Evolutionary conservation across 2,113 vertebrate species (phyloP), one percentile per base, ranked within the genome.

Genomic region (Scytalopus superciliaris): DNA sequence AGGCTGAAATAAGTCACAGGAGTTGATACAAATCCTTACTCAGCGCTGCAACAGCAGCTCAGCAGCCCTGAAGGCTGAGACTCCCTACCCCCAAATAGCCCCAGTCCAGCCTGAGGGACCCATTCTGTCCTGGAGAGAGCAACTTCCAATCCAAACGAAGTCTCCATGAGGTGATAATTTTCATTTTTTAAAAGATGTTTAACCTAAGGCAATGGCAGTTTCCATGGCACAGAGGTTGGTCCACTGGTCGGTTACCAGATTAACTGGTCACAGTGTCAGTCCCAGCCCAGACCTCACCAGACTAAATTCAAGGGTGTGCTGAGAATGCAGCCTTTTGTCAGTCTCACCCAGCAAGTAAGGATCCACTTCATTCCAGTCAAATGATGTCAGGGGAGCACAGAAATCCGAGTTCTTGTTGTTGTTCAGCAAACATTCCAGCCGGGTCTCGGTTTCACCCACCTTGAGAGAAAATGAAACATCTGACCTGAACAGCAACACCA

Each of bases 361-460:
- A 94, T 99, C 99, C 68, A 99, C 99, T 96, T 99, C 99, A 72
- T 99, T 99, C 99, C 99, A 99, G 97, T 99, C 99, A 95, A 99
- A 99, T 21, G 99, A 99, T 22, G 99, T 99, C 93, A 99, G 98
- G 3, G 99, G 99, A 52, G 99, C 99, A 81, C 99, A 99, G 98
- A 99, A 99, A 96, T 99, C 99, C 0, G 99, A 99, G 97, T 99
- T 99, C 98, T 99, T 99, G 97, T 99, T 99, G 96, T 99, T 99
- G 95, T 99, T 99, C 90, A 99, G 98, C 96, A 99, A 98, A 98
- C 99, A 99, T 89, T 99, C 99, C 44, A 99, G 98, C 17, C 99
- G 98, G 12, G 99, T 99, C 97, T 99, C 99, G 16, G 99, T 99
- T 96, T 99, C 99, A 49, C 99, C 99, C 97, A 99, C 99, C 99